Percentiles rank a stretch among this genome's conserved stretches.
These are phyloP conservation scores for Thinocorus orbignyianus DNA, from an alignment of 2,113 vertebrate species.

Conservation along the genomic window DNA sequence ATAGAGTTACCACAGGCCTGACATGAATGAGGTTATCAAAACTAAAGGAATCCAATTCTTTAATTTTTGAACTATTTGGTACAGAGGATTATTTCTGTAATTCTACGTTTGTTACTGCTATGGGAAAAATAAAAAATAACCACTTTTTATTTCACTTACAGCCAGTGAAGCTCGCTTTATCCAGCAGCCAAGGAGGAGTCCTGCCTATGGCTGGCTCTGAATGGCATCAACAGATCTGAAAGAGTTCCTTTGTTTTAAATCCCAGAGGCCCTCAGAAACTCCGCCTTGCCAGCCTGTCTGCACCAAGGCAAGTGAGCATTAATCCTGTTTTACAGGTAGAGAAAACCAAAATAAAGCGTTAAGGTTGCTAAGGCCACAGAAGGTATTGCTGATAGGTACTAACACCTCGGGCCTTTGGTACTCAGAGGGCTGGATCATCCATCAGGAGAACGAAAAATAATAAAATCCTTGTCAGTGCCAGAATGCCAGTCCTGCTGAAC, in stretches of 20 bases:
- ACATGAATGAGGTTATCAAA: background rate
- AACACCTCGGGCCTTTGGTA: background rate
- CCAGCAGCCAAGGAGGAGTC: background rate
- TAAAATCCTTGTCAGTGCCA: background rate
- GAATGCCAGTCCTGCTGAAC: background rate
- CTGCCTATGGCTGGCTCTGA: background rate
- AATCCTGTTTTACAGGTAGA: background rate
- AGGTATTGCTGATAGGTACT: background rate
- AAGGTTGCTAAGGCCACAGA: background rate
- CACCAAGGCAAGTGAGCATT: background rate
- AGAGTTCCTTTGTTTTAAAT: background rate
- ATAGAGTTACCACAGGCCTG: background rate
- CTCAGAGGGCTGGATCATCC: background rate
- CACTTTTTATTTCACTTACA: background rate
- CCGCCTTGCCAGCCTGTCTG: background rate
- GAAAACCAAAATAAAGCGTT: background rate
- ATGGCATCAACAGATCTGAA: background rate
- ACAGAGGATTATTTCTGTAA: background rate
- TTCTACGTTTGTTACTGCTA: background rate
- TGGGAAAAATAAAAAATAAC: background rate
- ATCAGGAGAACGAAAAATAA: background rate
- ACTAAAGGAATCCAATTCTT: background rate
- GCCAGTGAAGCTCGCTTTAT: background rate
- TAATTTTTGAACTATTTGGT: background rate
- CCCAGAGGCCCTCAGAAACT: background rate